A percentile compares a stretch with the other conserved stretches of the same genome.
These are phyloP conservation scores for Mormyrus iriodes DNA, from an alignment of 2,113 vertebrate species.

Conservation along the genomic window DNA sequence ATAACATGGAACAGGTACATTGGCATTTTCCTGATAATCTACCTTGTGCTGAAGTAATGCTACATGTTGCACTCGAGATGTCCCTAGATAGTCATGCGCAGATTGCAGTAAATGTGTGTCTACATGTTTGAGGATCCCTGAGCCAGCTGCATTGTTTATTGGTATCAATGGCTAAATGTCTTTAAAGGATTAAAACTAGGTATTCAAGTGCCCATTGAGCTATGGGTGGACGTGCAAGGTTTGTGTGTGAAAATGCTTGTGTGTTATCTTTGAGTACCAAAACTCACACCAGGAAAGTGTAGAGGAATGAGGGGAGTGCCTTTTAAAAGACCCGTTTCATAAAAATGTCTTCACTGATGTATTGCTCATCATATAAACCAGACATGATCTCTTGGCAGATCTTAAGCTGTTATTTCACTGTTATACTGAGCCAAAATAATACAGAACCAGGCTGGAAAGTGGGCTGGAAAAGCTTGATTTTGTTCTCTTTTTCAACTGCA, in stretches of 20 bases:
- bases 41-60: background rate
- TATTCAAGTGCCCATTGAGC: background rate
- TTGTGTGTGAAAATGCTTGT: too few species aligned
- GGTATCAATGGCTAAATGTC: background rate
- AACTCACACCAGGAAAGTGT: background rate
- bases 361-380: background rate
- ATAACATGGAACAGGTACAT: slow-evolving; percentile 95
- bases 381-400: background rate
- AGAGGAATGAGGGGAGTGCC: background rate
- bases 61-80: background rate
- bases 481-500: background rate
- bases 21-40: background rate
- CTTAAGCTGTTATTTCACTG: background rate
- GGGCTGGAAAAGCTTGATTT: background rate
- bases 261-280: background rate
- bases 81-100: background rate
- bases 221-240: background rate
- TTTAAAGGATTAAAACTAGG: background rate
- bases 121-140: background rate
- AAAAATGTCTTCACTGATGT: background rate
- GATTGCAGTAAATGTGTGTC: background rate
- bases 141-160: background rate
- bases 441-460: background rate
- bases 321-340: background rate
- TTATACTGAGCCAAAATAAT: background rate